Evolutionary conservation across 2,888 invertebrate genomes (phyloP).

Genomic region (Caenorhabditis virilis): DNA sequence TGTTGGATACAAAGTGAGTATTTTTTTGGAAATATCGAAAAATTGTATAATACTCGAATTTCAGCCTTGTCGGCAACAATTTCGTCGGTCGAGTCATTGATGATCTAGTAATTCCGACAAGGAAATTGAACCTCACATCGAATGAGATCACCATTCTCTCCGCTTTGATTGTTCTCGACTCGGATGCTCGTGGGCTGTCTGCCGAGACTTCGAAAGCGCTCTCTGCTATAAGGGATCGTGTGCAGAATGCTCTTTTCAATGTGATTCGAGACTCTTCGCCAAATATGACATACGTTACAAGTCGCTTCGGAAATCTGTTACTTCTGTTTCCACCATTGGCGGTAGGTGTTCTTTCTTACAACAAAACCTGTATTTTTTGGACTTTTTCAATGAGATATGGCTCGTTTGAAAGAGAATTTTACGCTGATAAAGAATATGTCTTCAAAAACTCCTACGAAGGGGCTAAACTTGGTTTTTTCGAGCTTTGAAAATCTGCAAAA

Average conservation of each 20-base stretch:
- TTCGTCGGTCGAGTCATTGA: constrained; percentile 61
- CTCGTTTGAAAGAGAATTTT: no score
- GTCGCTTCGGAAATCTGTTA: constrained; percentile 63
- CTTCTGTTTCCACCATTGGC: constrained; percentile 64
- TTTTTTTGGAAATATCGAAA: not conserved
- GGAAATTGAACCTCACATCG: constrained; percentile 49
- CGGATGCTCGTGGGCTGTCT: constrained; percentile 45
- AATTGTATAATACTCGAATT: constrained; percentile 5
- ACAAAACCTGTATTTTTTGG: no score
- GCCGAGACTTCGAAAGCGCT: constrained; percentile 39
- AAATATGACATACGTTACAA: constrained; percentile 52
- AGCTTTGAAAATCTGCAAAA: no score
- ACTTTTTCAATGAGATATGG: no score
- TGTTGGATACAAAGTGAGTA: constrained; percentile 58
- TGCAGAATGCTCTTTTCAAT: constrained; percentile 61
- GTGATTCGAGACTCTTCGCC: constrained; percentile 52
- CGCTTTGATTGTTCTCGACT: constrained; percentile 62
- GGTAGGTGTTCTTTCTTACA: no score
- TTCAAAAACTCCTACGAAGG: no score
- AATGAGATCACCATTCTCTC: constrained; percentile 58
- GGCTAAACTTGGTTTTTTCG: no score
- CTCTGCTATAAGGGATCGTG: constrained; percentile 51
- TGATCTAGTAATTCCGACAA: constrained; percentile 60
- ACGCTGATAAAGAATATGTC: no score
- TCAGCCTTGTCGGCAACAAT: constrained; percentile 61